Evolutionary conservation across 2,888 invertebrate species (phyloP).

Genomic region (Aphidius colemani): DNA sequence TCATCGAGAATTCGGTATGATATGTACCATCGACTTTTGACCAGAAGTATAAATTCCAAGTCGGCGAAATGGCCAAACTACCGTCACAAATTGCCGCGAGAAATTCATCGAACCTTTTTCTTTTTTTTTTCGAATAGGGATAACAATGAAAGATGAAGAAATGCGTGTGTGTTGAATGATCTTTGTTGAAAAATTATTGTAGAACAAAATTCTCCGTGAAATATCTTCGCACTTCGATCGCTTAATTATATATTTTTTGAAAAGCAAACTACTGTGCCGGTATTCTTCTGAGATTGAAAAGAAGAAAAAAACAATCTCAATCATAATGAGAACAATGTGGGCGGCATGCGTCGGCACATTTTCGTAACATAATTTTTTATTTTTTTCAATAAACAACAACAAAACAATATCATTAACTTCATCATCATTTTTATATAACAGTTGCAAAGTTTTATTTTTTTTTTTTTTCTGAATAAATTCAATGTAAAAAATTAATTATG

Average conservation of each 20-base stretch:
- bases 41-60: conserved; percentile 10
- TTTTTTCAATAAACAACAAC: not conserved
- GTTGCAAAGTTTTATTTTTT: not conserved
- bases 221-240: conserved; percentile 49
- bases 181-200: conserved; percentile 23
- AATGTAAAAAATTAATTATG: not conserved
- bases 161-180: conserved; percentile 25
- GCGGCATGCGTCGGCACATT: conserved; percentile 17
- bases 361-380: not conserved
- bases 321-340: conserved; percentile 3
- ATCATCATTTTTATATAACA: not conserved
- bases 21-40: conserved; percentile 8
- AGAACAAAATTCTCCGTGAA: conserved; percentile 45
- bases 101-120: conserved; percentile 13
- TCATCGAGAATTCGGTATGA: conserved; percentile 22
- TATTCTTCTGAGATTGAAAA: conserved; percentile 28
- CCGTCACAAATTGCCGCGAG: conserved; percentile 26
- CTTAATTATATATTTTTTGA: conserved; percentile 33
- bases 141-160: conserved; percentile 19
- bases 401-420: not conserved
- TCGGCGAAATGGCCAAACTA: conserved; percentile 17
- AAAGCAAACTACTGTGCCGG: conserved; percentile 24
- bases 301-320: conserved; percentile 5
- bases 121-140: conserved; percentile 2
- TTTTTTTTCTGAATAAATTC: not conserved